phyloP scores from a whole-genome alignment of 2,113 vertebrate species.

The Neodontobutis hainanensis region DNA sequence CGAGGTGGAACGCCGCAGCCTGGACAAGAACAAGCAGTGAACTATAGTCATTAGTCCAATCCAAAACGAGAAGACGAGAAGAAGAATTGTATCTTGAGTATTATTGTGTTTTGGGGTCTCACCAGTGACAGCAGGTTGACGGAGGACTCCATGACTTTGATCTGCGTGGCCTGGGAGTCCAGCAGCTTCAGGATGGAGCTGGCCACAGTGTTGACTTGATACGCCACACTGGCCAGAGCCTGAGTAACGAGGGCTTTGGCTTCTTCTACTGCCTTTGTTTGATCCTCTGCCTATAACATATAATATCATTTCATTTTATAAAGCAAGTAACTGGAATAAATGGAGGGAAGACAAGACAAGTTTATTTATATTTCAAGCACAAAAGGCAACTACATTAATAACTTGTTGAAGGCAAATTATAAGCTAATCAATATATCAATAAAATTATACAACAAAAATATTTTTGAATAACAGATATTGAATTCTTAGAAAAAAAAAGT shows the following conservation, averaged over 20 bases:
- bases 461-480: no score
- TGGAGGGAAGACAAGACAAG: no score
- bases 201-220: constrained; percentile 89
- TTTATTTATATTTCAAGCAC: no score
- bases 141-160: constrained; percentile 81
- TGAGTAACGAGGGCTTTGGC: constrained; percentile 87
- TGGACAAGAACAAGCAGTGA: constrained; percentile 51
- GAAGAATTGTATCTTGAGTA: neutral
- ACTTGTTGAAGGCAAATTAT: no score
- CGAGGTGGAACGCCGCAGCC: constrained; percentile 85
- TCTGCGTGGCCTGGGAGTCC: constrained; percentile 81
- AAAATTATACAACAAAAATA: no score
- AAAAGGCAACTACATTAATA: no score
- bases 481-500: no score
- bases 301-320: neutral
- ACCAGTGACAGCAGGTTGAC: constrained; percentile 83
- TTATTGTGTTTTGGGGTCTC: constrained; percentile 8
- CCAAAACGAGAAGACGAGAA: neutral
- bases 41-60: neutral
- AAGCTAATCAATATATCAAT: no score
- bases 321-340: no score
- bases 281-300: constrained; percentile 80
- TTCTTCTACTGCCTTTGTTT: constrained; percentile 82
- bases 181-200: constrained; percentile 80
- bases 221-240: constrained; percentile 88